phyloP scores from a whole-genome alignment of 2,888 invertebrate species.

The Anoplius nigerrimus region DNA sequence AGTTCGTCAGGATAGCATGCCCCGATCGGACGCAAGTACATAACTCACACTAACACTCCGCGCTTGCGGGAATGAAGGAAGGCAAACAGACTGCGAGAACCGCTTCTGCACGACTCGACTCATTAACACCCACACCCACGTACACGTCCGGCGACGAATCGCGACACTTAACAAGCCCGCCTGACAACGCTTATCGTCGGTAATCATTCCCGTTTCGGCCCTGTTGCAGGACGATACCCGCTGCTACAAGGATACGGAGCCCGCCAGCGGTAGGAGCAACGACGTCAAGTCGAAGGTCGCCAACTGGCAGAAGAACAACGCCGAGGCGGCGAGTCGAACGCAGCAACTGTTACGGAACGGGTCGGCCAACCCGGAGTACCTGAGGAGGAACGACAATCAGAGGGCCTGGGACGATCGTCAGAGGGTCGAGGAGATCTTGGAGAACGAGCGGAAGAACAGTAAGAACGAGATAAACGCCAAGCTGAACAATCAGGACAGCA shows the following conservation, averaged over 20 bases:
- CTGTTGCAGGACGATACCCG: slow-evolving; percentile 61
- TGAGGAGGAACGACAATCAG: slow-evolving; percentile 28
- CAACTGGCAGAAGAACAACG: slow-evolving; percentile 53
- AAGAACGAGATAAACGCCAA: slow-evolving; percentile 68
- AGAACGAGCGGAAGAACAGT: slow-evolving; percentile 59
- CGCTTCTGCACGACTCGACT: no score
- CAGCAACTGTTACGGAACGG: neutral
- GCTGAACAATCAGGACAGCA: slow-evolving; percentile 61
- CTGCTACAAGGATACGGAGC: slow-evolving; percentile 37
- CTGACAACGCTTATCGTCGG: slow-evolving; percentile 7
- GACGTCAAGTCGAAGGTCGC: slow-evolving; percentile 43
- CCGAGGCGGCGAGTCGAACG: slow-evolving; percentile 20
- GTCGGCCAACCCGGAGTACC: slow-evolving; percentile 2
- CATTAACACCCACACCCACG: no score
- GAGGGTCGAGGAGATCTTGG: slow-evolving; percentile 50
- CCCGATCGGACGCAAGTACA: no score
- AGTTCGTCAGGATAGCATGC: no score
- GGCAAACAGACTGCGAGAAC: no score
- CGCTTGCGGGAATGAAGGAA: no score
- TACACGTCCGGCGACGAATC: no score
- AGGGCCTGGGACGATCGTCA: slow-evolving; percentile 40
- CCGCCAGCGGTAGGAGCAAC: slow-evolving; percentile 28
- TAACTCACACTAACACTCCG: no score
- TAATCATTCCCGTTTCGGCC: slow-evolving; percentile 30
- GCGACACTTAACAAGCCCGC: neutral